These are phyloP conservation scores for Epinephelus moara DNA, from an alignment of 2,113 vertebrate species.

Conservation along the genomic window DNA sequence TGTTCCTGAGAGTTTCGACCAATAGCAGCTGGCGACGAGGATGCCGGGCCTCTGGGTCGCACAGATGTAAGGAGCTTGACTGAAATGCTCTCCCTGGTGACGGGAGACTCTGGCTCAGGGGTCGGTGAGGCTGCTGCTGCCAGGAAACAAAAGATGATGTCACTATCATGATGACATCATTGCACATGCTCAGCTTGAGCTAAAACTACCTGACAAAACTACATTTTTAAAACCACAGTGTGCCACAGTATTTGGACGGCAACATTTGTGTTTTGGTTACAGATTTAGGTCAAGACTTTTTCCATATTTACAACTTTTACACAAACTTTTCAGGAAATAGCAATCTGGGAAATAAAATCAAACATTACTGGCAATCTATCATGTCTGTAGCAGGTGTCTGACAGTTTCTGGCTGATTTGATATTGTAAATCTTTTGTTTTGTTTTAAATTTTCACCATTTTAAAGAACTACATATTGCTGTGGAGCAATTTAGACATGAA, in stretches of 20 bases:
- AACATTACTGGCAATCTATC: not conserved
- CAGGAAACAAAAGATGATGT: slow-evolving; percentile 61
- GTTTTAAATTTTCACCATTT: not conserved
- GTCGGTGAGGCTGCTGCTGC: slow-evolving; percentile 50
- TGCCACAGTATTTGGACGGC: not conserved
- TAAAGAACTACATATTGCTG: not conserved
- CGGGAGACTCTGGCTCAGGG: slow-evolving; percentile 67
- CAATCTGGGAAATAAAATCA: not conserved
- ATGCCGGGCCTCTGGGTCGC: slow-evolving; percentile 52
- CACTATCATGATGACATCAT: slow-evolving; percentile 42
- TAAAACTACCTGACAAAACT: not conserved
- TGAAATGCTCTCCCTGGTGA: slow-evolving; percentile 76
- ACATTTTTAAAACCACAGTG: not conserved
- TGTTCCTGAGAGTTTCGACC: slow-evolving; percentile 85
- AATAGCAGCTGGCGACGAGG: slow-evolving; percentile 44
- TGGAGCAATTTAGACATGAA: not conserved
- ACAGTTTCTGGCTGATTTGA: not conserved
- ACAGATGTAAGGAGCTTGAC: slow-evolving; percentile 74
- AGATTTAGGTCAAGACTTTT: not conserved
- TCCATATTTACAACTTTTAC: not conserved
- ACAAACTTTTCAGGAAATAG: not conserved
- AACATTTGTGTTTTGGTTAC: not conserved
- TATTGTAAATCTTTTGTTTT: not conserved
- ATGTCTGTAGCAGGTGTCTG: not conserved
- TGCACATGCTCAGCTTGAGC: not conserved